Base-by-base conservation (phyloP, 2,797 vertebrate species). In the Rachycentron canadum region DNA sequence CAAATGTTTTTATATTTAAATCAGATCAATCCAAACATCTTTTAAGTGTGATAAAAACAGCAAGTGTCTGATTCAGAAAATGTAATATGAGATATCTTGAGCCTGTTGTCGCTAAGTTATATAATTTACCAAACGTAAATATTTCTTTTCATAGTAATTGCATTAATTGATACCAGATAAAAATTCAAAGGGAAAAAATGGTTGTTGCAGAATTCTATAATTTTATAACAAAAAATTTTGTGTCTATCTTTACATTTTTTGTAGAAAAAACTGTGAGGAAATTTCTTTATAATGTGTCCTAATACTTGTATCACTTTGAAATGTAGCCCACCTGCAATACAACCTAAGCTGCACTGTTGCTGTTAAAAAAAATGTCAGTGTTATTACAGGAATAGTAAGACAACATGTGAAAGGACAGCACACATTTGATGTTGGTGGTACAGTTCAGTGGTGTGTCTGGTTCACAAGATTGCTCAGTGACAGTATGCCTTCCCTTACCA, bases 391-490 rank as follows among this genome's bases (percentile, higher is more conserved):
- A 45, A 53, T 74, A 71, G n/a, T 60, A 2, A 32, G 28, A 45
- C 38, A n/a, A 61, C 50, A 41, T 45, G 53, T 61, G 52, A 43
- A 40, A 62, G 67, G 6, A 60, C 55, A 14, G 28, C 34, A 73
- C 74, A 84, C 69, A 82, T 80, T 73, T 84, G 67, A 78, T 76
- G 85, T 62, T 34, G 69, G 69, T 38, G 50, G 73, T 73, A 50
- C 66, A 45, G 73, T 73, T 47, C 66, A 36, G 69, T 59, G 69
- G 81, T 58, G 66, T 77, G 80, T 81, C 82, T 85, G 81, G 47
- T 84, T 88, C 80, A 84, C 53, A 83, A 81, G 81, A 86, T 84
- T 82, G 71, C 70, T 72, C 19, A 12, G 34, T 89, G 86, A 88
- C 84, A 79, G 76, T 61, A 11, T 71, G 32, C 72, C 76, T 85